Base-by-base conservation (phyloP, 1,140 invertebrate species). In the Muscidifurax raptorellus region DNA sequence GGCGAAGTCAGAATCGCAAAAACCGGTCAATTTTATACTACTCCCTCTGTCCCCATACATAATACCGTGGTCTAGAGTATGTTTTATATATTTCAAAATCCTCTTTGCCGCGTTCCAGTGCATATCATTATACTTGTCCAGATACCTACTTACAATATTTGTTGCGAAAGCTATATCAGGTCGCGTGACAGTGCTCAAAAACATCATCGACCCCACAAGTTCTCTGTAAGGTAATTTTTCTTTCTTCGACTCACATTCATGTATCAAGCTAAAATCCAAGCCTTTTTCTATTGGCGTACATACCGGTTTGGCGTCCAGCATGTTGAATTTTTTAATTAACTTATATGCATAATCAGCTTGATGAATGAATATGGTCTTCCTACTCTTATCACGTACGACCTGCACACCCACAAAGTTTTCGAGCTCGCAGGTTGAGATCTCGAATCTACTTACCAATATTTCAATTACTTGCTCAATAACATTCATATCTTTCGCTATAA, bases 251-350 rank as follows among this genome's bases (percentile, higher is more conserved):
- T 77, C 75, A 59, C 27, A 27, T n/a, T 66, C 22, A 13, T 66
- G 18, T 12, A 66, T 71, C 28, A 71, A n/a, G 13, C 27, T 15
- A 5, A 59, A n/a, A 40, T 40, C 22, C 1, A 40, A 22, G 2
- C 64, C 22, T 12, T 18, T 36, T 22, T 87, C 87, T 22, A 85
- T n/a, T 15, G 87, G 89, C 13, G 86, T 89, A 10, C 30, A 7
- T 13, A 87, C 72, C n/a, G 87, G 76, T 9, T 90, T 88, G 6
- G 71, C 88, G 81, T 88, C 76, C 5, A 12, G 25, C 87, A 89
- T 89, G 13, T 81, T 80, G 59, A 87, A 90, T 67, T 76, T 79
- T n/a, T 87, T 59, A 13, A 89, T 32, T 0, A 90, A 12, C 4
- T 86, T 78, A 1, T 72, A 4, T 2, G 82, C 85, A 72, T 89